Conservation (phyloP, 2,113 vertebrate species). For the Platichthys stellatus region DNA sequence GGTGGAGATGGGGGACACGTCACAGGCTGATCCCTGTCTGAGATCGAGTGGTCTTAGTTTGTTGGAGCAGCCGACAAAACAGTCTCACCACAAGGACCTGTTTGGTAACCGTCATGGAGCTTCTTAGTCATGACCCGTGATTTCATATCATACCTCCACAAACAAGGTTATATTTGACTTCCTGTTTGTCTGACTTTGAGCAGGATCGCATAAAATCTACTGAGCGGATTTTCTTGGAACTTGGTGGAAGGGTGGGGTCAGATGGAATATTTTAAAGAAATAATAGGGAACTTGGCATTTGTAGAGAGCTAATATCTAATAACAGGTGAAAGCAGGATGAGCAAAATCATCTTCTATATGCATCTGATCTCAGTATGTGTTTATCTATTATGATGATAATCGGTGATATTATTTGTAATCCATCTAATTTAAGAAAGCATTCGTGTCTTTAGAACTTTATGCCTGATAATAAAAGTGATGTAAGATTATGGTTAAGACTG, state of each 20-base stretch:
- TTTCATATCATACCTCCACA: neutral
- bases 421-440: neutral
- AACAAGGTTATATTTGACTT: neutral
- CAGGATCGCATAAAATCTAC: neutral
- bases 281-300: no score
- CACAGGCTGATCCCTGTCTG: neutral
- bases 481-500: slow-evolving; percentile 20
- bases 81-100: neutral
- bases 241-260: neutral
- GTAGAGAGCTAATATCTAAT: no score
- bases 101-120: neutral
- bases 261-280: neutral
- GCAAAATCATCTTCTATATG: no score
- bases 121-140: neutral
- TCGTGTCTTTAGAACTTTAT: neutral
- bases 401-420: neutral
- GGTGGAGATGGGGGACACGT: neutral
- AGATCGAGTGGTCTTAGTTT: no score
- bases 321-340: no score
- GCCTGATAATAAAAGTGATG: slow-evolving; percentile 9
- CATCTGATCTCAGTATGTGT: no score
- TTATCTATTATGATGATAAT: no score
- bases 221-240: neutral
- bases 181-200: neutral
- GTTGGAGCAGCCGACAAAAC: neutral